phyloP scores from a whole-genome alignment of 2,113 vertebrate genomes.

The Forbesichthys agassizii region DNA sequence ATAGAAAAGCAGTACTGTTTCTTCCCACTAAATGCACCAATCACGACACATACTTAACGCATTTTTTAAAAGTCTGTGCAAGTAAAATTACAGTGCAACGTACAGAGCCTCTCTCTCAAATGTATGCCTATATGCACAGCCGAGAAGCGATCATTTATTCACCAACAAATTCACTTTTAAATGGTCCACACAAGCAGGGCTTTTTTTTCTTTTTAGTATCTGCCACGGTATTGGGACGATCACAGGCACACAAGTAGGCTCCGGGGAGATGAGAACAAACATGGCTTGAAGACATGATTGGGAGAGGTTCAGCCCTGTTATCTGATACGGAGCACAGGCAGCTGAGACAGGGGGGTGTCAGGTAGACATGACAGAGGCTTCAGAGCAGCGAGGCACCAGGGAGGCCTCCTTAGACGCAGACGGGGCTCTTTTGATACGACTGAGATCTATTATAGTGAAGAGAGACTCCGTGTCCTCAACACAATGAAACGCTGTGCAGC shows the following conservation, averaged over 20 bases:
- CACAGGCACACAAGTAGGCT: conserved; percentile 24
- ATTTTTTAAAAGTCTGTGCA: no score
- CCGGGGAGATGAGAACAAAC: conserved; percentile 41
- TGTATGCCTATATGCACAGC: no score
- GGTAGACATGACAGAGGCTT: conserved; percentile 47
- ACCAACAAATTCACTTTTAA: neutral
- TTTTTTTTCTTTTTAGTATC: neutral
- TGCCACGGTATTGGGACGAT: conserved; percentile 4
- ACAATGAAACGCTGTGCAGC: conserved; percentile 10
- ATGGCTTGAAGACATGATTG: conserved; percentile 42
- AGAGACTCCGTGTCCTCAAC: conserved; percentile 46
- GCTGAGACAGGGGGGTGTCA: conserved; percentile 51
- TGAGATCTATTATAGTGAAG: conserved; percentile 42
- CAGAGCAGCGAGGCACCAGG: conserved; percentile 41
- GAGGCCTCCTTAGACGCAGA: conserved; percentile 34
- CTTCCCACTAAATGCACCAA: no score
- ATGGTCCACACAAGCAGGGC: neutral
- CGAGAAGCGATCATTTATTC: neutral
- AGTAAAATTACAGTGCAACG: no score
- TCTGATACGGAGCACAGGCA: conserved; percentile 36
- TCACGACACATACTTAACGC: no score
- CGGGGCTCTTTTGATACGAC: conserved; percentile 49
- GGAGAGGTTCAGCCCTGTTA: conserved; percentile 37
- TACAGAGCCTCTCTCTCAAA: no score
- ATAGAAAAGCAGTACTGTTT: no score